Conservation (phyloP, 2,888 invertebrate genomes). For the Apodemia duryi region DNA sequence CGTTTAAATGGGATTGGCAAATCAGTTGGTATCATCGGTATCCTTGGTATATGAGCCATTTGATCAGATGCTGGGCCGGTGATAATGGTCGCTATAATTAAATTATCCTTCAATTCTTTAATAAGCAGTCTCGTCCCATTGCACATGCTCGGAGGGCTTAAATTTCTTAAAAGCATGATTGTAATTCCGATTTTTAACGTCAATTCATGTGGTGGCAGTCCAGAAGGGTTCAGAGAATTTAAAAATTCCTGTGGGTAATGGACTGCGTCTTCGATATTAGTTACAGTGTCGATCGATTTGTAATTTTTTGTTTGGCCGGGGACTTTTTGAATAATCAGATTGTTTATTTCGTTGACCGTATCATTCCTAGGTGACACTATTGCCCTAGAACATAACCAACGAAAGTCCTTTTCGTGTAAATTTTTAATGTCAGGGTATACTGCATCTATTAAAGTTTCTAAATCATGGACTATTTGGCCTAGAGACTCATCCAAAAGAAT, state of each 20-base stretch:
- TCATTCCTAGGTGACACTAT: constrained; percentile 33
- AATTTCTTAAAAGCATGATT: constrained; percentile 34
- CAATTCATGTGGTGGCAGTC: constrained; percentile 35
- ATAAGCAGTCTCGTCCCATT: constrained; percentile 22
- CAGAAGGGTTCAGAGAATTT: constrained; percentile 32
- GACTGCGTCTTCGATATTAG: constrained; percentile 17
- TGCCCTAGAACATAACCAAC: constrained; percentile 35
- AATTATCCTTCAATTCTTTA: constrained; percentile 18
- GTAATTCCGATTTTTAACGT: constrained; percentile 36
- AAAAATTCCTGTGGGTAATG: constrained; percentile 30
- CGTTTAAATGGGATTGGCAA: constrained; percentile 9
- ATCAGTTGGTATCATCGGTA: constrained; percentile 5
- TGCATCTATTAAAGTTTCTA: constrained; percentile 27
- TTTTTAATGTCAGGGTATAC: constrained; percentile 29
- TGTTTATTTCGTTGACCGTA: constrained; percentile 25
- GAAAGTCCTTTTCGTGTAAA: constrained; percentile 28
- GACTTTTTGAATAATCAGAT: constrained; percentile 22
- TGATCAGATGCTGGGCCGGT: constrained; percentile 14
- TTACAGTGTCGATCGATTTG: constrained; percentile 20
- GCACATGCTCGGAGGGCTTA: constrained; percentile 33
- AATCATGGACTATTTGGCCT: constrained; percentile 23
- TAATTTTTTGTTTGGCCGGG: too few relatives aligned
- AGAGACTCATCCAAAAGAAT: too few relatives aligned
- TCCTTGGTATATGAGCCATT: background rate
- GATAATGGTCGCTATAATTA: constrained; percentile 14